Evolutionary conservation across 2,113 vertebrate species (phyloP).

Genomic region (Rhadina sibilatrix): DNA sequence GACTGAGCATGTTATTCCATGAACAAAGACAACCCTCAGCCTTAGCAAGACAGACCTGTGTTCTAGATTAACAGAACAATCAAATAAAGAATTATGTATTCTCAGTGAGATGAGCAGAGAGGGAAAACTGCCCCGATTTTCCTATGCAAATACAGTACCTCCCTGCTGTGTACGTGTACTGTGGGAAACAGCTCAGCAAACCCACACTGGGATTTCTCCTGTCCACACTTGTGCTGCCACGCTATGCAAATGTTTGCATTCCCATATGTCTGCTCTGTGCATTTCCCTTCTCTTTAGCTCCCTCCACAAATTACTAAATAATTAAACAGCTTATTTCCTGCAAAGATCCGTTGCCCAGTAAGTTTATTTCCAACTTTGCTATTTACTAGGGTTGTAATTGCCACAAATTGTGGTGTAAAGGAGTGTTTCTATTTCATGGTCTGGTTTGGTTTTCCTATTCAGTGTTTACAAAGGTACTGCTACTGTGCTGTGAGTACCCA

Average conservation of each 20-base stretch:
- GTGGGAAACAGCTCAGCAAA: slow-evolving; percentile 30
- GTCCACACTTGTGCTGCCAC: neutral
- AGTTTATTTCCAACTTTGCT: neutral
- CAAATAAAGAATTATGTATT: neutral
- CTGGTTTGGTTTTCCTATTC: neutral
- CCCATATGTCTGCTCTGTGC: neutral
- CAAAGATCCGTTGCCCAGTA: neutral
- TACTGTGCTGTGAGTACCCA: neutral
- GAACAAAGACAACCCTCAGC: neutral
- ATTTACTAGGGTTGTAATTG: neutral
- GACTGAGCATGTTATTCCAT: neutral
- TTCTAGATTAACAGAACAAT: neutral
- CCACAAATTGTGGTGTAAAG: neutral
- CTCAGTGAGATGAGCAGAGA: neutral
- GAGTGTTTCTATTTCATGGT: neutral
- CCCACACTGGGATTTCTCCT: neutral
- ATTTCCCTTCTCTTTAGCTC: neutral
- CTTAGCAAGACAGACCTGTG: neutral
- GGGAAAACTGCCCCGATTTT: neutral
- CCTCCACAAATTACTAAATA: neutral
- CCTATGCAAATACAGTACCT: neutral
- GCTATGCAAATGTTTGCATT: neutral
- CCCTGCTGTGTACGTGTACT: neutral
- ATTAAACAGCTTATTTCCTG: neutral
- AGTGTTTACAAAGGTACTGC: neutral